Conservation (phyloP, 2,888 invertebrate species). For the Lampropteryx suffumata region DNA sequence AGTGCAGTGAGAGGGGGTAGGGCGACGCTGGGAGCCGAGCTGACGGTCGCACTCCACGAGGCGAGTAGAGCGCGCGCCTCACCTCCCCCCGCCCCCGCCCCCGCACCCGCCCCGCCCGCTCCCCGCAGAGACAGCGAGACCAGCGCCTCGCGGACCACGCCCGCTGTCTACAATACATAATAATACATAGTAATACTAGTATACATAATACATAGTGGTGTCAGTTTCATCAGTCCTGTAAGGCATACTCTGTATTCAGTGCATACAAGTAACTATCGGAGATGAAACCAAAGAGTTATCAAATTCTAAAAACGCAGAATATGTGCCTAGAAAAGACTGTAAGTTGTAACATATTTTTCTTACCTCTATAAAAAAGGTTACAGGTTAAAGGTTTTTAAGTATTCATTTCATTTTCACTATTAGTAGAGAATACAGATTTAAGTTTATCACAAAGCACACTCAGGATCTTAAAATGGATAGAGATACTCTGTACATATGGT, state of each 20-base stretch:
- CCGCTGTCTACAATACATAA: conserved; percentile 69
- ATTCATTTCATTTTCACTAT: conserved; percentile 51
- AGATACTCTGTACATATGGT: no score
- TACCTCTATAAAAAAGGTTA: conserved; percentile 20
- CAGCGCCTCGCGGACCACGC: conserved; percentile 82
- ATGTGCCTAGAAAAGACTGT: conserved; percentile 93
- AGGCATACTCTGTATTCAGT: conserved; percentile 73
- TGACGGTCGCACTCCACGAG: conserved; percentile 58
- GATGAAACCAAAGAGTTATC: conserved; percentile 85
- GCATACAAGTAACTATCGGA: conserved; percentile 87
- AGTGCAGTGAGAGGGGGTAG: conserved; percentile 71
- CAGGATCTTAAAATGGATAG: conserved; percentile 96
- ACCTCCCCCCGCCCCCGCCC: conserved; percentile 27
- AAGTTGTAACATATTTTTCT: conserved; percentile 62
- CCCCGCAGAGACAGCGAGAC: conserved; percentile 56
- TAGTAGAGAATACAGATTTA: conserved; percentile 76
- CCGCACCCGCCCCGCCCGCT: conserved; percentile 24
- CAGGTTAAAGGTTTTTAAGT: conserved; percentile 34
- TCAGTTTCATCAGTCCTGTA: no score
- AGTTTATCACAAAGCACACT: conserved; percentile 88
- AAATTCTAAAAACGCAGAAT: conserved; percentile 87
- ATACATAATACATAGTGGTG: no score
- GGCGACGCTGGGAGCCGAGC: conserved; percentile 52
- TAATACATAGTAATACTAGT: no score
- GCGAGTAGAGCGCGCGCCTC: conserved; percentile 58